Percentiles rank a stretch among this genome's conserved stretches.
These are phyloP conservation scores for Thecocarcelia acutangulata DNA, from an alignment of 2,888 invertebrate genomes.

Conservation along the genomic window DNA sequence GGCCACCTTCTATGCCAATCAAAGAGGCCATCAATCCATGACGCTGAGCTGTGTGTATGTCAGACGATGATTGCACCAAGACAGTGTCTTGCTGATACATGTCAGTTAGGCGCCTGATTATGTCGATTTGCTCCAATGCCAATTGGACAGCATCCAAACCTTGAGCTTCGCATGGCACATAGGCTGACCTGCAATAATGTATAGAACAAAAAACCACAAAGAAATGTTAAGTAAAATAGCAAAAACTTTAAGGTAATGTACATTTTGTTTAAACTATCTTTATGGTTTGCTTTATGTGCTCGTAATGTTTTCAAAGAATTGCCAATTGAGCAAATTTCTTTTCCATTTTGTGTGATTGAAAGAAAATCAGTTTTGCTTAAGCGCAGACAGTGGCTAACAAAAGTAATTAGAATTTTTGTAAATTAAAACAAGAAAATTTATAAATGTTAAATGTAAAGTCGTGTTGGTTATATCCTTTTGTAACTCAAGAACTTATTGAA, in stretches of 20 bases:
- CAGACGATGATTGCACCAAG: slow-evolving; percentile 87
- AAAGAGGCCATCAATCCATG: slow-evolving; percentile 92
- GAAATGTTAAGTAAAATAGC: neutral
- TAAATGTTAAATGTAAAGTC: too few relatives aligned
- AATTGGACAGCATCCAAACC: slow-evolving; percentile 92
- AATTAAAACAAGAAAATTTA: too few relatives aligned
- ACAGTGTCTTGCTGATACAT: slow-evolving; percentile 88
- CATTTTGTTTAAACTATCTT: neutral
- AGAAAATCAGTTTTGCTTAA: too few relatives aligned
- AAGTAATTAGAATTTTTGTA: too few relatives aligned
- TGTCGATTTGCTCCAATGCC: slow-evolving; percentile 92
- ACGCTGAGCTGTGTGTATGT: slow-evolving; percentile 87
- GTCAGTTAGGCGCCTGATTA: slow-evolving; percentile 86
- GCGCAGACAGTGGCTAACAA: too few relatives aligned
- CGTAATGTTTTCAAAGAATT: too few relatives aligned
- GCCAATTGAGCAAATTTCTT: too few relatives aligned
- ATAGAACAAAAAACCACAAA: slow-evolving; percentile 27
- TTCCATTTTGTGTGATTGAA: too few relatives aligned
- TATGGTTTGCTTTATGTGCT: neutral
- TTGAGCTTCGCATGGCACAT: slow-evolving; percentile 92
- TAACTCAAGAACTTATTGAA: too few relatives aligned
- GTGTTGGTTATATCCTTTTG: too few relatives aligned
- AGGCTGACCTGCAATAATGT: slow-evolving; percentile 84
- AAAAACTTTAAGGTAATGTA: slow-evolving; percentile 19
- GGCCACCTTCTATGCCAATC: slow-evolving; percentile 96